Evolutionary conservation across 2,113 vertebrate species (phyloP).

Genomic region (Cyphotilapia sp.): DNA sequence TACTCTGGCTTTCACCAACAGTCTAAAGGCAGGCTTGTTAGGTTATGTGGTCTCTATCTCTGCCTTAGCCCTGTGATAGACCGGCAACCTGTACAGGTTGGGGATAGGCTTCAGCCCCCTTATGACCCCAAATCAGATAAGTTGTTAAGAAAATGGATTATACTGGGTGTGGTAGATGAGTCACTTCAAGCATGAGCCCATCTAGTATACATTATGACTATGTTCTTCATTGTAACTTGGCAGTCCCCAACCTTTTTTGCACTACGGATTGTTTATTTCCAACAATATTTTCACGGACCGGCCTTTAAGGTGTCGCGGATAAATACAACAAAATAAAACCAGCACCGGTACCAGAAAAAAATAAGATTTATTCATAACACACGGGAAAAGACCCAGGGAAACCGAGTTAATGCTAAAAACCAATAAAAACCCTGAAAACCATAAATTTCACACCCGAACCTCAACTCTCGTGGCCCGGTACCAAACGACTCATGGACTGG

Average conservation of each 20-base stretch:
- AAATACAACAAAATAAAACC: neutral
- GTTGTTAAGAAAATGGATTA: neutral
- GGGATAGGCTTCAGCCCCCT: neutral
- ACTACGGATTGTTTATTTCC: neutral
- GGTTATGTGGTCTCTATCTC: neutral
- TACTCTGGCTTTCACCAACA: neutral
- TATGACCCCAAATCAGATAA: neutral
- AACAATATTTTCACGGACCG: neutral
- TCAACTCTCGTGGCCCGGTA: neutral
- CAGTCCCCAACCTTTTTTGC: neutral
- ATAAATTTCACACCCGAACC: neutral
- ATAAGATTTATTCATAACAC: neutral
- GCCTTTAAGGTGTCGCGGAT: neutral
- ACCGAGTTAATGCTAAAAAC: neutral
- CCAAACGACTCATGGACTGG: neutral
- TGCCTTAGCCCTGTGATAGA: neutral
- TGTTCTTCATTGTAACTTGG: accelerated
- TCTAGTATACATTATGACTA: neutral
- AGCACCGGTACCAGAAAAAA: neutral
- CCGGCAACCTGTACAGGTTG: neutral
- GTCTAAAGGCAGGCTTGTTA: neutral
- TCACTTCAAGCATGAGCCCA: neutral
- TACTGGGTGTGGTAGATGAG: neutral
- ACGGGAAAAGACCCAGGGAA: neutral
- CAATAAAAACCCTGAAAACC: neutral